Percentiles rank a stretch among this genome's conserved stretches.
Conservation (phyloP, 2,797 vertebrate species). For the Malacoctenus gilli region DNA sequence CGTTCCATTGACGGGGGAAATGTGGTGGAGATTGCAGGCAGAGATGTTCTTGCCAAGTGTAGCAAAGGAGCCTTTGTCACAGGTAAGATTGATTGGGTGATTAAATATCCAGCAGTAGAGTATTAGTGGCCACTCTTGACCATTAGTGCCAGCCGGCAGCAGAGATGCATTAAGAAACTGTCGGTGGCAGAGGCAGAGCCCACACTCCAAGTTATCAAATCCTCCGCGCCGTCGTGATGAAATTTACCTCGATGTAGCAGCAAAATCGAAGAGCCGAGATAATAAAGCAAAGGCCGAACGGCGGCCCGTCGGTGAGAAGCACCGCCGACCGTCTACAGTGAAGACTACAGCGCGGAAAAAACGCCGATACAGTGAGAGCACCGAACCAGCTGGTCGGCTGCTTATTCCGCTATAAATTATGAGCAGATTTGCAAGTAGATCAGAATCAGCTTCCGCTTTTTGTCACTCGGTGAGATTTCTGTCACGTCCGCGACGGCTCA, state of each 20-base stretch:
- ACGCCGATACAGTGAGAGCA: no score
- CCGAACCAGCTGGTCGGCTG: no score
- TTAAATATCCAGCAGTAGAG: conserved; percentile 82
- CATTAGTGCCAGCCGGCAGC: conserved; percentile 71
- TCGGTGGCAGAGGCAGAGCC: conserved; percentile 46
- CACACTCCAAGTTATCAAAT: conserved; percentile 52
- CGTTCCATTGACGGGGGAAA: conserved; percentile 67
- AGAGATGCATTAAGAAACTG: conserved; percentile 57
- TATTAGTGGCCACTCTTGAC: conserved; percentile 79
- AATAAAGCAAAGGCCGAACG: conserved; percentile 30
- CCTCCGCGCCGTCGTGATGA: conserved; percentile 22
- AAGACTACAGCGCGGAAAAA: no score
- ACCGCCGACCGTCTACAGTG: no score
- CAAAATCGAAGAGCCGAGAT: conserved; percentile 39
- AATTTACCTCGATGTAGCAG: conserved; percentile 28
- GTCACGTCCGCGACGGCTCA: no score
- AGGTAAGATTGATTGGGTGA: conserved; percentile 84
- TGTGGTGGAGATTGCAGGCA: conserved; percentile 78
- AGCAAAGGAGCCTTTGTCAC: conserved; percentile 80
- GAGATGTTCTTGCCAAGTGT: conserved; percentile 80
- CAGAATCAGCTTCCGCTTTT: no score
- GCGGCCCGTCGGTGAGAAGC: neutral
- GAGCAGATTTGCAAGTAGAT: no score
- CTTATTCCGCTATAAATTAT: no score
- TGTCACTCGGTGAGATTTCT: no score